Percentiles rank a stretch among this genome's conserved stretches.
These are phyloP conservation scores for Tachysurus fulvidraco DNA, from an alignment of 2,113 vertebrate genomes.

Conservation along the genomic window DNA sequence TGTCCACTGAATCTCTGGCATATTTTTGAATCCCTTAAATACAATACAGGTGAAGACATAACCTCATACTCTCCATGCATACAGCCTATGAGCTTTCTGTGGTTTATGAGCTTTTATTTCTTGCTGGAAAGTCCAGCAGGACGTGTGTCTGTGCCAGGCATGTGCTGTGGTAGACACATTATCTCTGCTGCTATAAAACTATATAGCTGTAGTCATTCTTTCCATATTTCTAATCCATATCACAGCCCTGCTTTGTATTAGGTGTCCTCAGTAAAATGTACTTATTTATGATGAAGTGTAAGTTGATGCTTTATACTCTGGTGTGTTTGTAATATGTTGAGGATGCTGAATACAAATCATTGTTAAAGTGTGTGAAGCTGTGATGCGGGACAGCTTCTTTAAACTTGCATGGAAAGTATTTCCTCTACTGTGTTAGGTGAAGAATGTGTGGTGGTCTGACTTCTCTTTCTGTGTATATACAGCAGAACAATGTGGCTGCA, in stretches of 20 bases:
- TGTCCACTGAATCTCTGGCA: not conserved
- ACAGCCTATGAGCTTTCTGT: constrained; percentile 51
- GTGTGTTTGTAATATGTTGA: constrained; percentile 1
- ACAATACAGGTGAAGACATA: constrained; percentile 30
- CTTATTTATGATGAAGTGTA: not conserved
- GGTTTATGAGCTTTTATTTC: constrained; percentile 55
- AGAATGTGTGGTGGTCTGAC: not conserved
- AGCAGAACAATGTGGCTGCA: constrained; percentile 80
- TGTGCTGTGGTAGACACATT: constrained; percentile 59
- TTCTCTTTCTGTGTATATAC: not conserved
- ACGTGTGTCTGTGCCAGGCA: constrained; percentile 51
- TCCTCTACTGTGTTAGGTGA: not conserved
- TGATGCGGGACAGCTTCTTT: no score
- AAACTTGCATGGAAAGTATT: not conserved
- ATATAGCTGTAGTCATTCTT: constrained; percentile 25
- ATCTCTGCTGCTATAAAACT: constrained; percentile 36
- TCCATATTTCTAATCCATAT: not conserved
- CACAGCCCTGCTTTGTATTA: constrained; percentile 10
- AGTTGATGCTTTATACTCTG: not conserved
- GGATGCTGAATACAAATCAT: constrained; percentile 12
- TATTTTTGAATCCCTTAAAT: not conserved
- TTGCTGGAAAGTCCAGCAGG: constrained; percentile 58
- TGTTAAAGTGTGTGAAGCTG: not conserved
- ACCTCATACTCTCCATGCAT: constrained; percentile 64
- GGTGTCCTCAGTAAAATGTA: not conserved